phyloP scores from a whole-genome alignment of 2,113 vertebrate genomes.

The Erythrolamprus reginae region DNA sequence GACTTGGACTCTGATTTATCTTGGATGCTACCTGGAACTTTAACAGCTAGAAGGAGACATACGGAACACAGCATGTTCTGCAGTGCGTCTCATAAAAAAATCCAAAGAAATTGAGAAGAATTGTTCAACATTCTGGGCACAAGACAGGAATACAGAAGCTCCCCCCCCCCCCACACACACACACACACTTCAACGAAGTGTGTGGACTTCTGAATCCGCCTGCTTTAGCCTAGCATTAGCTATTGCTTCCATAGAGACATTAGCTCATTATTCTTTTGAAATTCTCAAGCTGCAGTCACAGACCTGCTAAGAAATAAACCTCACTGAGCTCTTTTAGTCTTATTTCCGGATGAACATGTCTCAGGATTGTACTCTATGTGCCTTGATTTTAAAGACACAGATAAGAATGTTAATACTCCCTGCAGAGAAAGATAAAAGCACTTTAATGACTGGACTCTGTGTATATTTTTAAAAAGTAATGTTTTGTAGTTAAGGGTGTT shows the following conservation, averaged over 20 bases:
- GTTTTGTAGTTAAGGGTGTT: not conserved
- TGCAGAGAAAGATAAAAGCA: not conserved
- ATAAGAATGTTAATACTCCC: not conserved
- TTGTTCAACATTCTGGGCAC: not conserved
- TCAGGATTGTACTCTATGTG: not conserved
- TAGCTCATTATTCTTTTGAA: not conserved
- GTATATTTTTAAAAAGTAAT: not conserved
- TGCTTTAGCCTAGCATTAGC: not conserved
- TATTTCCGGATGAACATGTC: not conserved
- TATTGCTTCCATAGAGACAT: not conserved
- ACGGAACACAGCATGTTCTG: not conserved
- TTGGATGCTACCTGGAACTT: too few relatives aligned
- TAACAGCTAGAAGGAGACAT: not conserved
- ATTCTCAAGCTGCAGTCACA: not conserved
- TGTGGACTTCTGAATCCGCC: not conserved
- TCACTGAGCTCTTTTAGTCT: not conserved
- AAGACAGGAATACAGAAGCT: not conserved
- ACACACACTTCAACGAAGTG: not conserved
- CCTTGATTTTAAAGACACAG: not conserved
- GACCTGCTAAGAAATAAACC: not conserved
- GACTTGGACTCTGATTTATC: too few relatives aligned
- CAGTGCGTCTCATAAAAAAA: not conserved
- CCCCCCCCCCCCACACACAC: too few relatives aligned
- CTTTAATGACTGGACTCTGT: not conserved
- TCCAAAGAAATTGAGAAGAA: not conserved